Evolutionary conservation across 2,113 vertebrate species (phyloP), one percentile per base, ranked within the genome.

Genomic region (Pogona vitticeps): DNA sequence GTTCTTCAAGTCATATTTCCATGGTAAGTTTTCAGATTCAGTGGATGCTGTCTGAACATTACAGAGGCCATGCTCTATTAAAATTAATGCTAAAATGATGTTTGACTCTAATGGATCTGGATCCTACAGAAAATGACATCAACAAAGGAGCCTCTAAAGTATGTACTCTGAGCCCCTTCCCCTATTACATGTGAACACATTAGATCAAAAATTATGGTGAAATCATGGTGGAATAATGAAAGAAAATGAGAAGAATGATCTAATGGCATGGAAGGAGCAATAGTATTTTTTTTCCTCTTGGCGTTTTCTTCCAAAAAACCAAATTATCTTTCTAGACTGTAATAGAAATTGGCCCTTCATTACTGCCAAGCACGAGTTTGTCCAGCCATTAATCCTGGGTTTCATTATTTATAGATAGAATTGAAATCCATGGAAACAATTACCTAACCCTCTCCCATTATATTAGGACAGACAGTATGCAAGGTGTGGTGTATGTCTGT

Each of bases 371-470:
- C 58, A 83, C 6, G 26, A 61, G 40, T 80, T 1, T 68, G 42
- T 88, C 14, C 36, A 83, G 33, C 3, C 68, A 92, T 92, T 89
- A 70, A 59, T 33, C 33, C 90, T 6, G 86, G 14, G 31, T 73
- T 85, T 85, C 46, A 79, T 86, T 31, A 68, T 65, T 71, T 56
- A 75, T 72, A 89, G 28, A 68, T 70, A 75, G 52, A 4, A 86
- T 72, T 91, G 86, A 92, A 91, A 90, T 92, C 75, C 13, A 65
- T 2, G 26, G 63, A 67, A 86, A 42, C 79, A 88, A 91, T 91
- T 87, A 94, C 78, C 46, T 84, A 71, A 59, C 2, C 10, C 85
- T 83, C 63, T 42, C 6, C 83, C 33, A 86, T 92, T 89, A 78
- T 81, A 33, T 84, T 86, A 75, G 88, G 33, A 89, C n/a, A 52